Evolutionary conservation across 2,797 vertebrate species (phyloP).

Genomic region (Sebastes hubbsi): DNA sequence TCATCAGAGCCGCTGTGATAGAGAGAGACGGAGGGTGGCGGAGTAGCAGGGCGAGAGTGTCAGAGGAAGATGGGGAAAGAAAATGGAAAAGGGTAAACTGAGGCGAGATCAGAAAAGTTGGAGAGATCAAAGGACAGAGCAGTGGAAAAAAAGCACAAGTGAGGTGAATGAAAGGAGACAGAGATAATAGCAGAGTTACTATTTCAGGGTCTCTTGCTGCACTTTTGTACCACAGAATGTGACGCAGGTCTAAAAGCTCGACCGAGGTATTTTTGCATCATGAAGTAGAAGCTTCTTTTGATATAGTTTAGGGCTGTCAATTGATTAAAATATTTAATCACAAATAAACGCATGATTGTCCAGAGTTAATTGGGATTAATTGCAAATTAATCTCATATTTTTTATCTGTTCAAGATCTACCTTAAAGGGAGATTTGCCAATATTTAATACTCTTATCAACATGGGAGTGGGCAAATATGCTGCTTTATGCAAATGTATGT

Average conservation of each 20-base stretch:
- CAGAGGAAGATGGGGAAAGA: not conserved
- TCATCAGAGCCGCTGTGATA: constrained; percentile 26
- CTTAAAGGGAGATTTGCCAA: too few species aligned
- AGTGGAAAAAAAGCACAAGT: not conserved
- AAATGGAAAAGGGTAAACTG: constrained; percentile 35
- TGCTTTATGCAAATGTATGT: too few species aligned
- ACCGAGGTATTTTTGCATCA: not conserved
- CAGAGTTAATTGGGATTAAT: too few species aligned
- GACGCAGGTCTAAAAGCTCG: not conserved
- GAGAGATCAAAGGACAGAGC: constrained; percentile 10
- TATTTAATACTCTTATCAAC: too few species aligned
- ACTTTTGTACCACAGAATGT: not conserved
- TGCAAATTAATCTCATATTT: too few species aligned
- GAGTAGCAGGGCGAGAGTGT: not conserved
- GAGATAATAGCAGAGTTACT: not conserved
- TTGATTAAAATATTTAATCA: too few species aligned
- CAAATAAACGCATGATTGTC: too few species aligned
- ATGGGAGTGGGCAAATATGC: too few species aligned
- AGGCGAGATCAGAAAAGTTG: not conserved
- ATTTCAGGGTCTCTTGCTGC: not conserved
- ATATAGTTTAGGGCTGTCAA: too few species aligned
- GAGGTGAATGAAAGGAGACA: not conserved
- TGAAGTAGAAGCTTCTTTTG: not conserved
- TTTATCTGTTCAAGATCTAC: too few species aligned
- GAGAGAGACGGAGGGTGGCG: not conserved